Conservation (phyloP, 2,888 invertebrate species). For the Chalcis sispes region DNA sequence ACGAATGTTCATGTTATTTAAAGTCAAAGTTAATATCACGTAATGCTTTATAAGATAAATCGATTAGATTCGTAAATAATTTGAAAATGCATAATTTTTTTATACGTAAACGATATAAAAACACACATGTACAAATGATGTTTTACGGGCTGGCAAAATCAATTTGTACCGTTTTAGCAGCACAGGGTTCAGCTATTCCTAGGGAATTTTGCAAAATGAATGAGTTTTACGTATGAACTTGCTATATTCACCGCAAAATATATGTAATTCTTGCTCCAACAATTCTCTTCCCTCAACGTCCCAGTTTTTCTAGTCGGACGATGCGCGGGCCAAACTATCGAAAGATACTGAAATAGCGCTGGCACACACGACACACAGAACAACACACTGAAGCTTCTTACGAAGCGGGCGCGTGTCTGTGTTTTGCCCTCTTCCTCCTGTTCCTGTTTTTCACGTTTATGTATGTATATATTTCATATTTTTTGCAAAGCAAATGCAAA, state of each 20-base stretch:
- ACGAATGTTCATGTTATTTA: too few species aligned
- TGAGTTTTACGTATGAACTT: too few species aligned
- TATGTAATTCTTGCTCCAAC: not conserved
- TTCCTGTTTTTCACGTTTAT: too few species aligned
- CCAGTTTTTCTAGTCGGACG: slow-evolving; percentile 29
- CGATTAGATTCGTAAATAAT: too few species aligned
- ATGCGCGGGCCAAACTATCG: slow-evolving; percentile 32
- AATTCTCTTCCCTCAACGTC: slow-evolving; percentile 24
- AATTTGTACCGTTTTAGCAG: slow-evolving; percentile 3
- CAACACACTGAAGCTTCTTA: slow-evolving; percentile 6
- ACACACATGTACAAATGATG: not conserved
- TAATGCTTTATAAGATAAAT: too few species aligned
- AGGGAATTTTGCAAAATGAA: not conserved
- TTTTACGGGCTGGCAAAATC: slow-evolving; percentile 7
- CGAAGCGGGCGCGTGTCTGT: slow-evolving; percentile 8
- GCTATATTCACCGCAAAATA: too few species aligned
- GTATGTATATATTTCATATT: too few species aligned
- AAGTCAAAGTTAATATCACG: too few species aligned
- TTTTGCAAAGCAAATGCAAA: too few species aligned
- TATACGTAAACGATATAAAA: not conserved
- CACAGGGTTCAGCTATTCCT: not conserved
- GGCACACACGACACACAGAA: slow-evolving; percentile 37
- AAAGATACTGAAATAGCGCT: slow-evolving; percentile 59
- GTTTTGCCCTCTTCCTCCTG: slow-evolving; percentile 1
- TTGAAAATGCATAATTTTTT: not conserved